A percentile compares a stretch with the other conserved stretches of the same genome.
Evolutionary conservation across 1,140 invertebrate genomes (phyloP).

Genomic region (Hirudo medicinalis): DNA sequence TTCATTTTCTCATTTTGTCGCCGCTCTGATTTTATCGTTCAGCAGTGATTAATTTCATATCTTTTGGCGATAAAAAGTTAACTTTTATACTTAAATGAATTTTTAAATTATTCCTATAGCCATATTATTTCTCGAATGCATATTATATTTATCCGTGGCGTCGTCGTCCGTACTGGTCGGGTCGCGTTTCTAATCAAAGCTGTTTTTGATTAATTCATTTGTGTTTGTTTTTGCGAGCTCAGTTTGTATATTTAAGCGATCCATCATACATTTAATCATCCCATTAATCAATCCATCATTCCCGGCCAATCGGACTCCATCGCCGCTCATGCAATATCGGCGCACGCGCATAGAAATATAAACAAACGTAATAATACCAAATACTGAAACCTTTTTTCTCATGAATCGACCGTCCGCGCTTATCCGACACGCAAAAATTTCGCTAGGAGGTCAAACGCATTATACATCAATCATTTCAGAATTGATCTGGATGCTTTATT

Average conservation of each 20-base stretch:
- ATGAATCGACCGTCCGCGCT: slow-evolving; percentile 4
- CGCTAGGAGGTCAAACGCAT: slow-evolving; percentile 11
- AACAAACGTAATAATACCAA: slow-evolving; percentile 2
- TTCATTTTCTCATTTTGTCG: too few relatives aligned
- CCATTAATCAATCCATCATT: slow-evolving; percentile 15
- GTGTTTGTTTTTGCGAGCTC: slow-evolving; percentile 13
- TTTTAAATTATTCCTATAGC: too few relatives aligned
- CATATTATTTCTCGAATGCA: too few relatives aligned
- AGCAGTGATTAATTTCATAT: too few relatives aligned
- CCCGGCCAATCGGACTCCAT: slow-evolving; percentile 4
- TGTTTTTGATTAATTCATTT: slow-evolving; percentile 12
- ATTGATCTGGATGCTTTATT: slow-evolving; percentile 8
- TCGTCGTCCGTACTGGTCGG: too few relatives aligned
- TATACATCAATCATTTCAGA: slow-evolving; percentile 11
- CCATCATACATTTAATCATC: slow-evolving; percentile 13
- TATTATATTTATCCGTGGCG: too few relatives aligned
- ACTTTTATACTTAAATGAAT: too few relatives aligned
- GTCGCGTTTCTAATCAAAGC: not conserved
- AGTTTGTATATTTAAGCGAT: slow-evolving; percentile 11
- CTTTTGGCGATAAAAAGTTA: too few relatives aligned
- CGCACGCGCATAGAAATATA: too few relatives aligned
- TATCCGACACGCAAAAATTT: slow-evolving; percentile 11
- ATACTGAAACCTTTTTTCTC: not conserved
- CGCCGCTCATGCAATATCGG: too few relatives aligned
- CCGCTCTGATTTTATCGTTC: too few relatives aligned